A percentile compares a stretch with the other conserved stretches of the same genome.
Conservation (phyloP, 1,140 invertebrate species). For the Zeugodacus cucurbitae region DNA sequence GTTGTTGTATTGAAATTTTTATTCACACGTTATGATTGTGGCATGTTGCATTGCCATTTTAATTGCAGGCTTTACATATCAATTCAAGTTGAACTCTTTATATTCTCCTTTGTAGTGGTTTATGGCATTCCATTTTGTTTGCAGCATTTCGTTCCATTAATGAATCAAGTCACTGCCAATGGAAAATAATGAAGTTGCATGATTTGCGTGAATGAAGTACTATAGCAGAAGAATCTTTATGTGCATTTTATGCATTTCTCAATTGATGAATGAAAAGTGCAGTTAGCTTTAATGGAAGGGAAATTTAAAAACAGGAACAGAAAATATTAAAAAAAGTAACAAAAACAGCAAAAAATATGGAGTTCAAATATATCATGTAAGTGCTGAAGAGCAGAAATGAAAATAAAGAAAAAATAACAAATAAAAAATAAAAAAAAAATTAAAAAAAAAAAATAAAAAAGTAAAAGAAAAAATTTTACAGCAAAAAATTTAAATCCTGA, state of each 20-base stretch:
- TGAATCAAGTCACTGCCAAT: background rate
- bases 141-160: background rate
- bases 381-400: no score
- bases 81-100: background rate
- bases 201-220: background rate
- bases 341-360: background rate
- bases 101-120: background rate
- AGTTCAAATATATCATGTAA: no score
- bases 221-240: background rate
- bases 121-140: background rate
- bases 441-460: background rate
- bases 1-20: background rate
- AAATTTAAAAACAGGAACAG: background rate
- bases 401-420: background rate
- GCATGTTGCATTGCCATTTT: background rate
- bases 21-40: background rate
- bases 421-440: no score
- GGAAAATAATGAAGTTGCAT: background rate
- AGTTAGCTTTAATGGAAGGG: background rate
- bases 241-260: background rate
- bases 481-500: no score
- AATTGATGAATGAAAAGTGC: background rate
- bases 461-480: background rate
- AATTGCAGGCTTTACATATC: background rate
- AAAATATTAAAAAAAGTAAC: no score